A percentile compares a stretch with the other conserved stretches of the same genome.
Conservation (phyloP, 2,797 vertebrate species). For the Myotis myotis region DNA sequence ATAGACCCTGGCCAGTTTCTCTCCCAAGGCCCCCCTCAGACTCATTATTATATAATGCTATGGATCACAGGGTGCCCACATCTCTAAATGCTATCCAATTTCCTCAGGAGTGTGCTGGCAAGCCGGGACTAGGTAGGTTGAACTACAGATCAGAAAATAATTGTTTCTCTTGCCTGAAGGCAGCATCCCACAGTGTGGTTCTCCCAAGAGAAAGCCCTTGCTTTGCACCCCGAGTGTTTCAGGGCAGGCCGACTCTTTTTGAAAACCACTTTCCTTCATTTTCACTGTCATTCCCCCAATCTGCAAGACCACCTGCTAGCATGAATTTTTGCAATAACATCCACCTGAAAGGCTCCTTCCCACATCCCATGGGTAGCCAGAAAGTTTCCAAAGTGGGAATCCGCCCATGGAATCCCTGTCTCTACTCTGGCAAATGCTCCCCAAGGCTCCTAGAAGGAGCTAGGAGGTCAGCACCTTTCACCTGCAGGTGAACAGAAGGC, state of each 20-base stretch:
- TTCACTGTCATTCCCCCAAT: neutral
- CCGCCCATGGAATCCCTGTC: neutral
- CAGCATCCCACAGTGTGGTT: neutral
- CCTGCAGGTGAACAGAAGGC: neutral
- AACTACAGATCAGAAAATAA: conserved; percentile 7
- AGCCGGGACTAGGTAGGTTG: neutral
- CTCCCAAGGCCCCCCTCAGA: neutral
- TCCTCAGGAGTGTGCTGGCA: neutral
- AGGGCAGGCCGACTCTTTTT: neutral
- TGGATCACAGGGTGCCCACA: neutral
- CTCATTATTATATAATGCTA: neutral
- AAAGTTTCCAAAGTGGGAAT: neutral
- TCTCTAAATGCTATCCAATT: neutral
- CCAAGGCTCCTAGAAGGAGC: neutral
- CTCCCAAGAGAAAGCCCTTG: neutral
- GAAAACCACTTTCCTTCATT: neutral
- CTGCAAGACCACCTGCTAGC: neutral
- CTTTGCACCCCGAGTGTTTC: neutral
- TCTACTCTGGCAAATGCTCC: neutral
- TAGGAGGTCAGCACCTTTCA: neutral
- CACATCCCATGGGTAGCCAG: neutral
- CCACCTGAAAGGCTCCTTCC: neutral
- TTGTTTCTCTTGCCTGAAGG: neutral
- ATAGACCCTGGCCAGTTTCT: neutral
- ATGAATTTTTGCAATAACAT: neutral